These are phyloP conservation scores for Tokudaia tokunoshimensis DNA, from an alignment of 2,797 vertebrate genomes.

Conservation along the genomic window DNA sequence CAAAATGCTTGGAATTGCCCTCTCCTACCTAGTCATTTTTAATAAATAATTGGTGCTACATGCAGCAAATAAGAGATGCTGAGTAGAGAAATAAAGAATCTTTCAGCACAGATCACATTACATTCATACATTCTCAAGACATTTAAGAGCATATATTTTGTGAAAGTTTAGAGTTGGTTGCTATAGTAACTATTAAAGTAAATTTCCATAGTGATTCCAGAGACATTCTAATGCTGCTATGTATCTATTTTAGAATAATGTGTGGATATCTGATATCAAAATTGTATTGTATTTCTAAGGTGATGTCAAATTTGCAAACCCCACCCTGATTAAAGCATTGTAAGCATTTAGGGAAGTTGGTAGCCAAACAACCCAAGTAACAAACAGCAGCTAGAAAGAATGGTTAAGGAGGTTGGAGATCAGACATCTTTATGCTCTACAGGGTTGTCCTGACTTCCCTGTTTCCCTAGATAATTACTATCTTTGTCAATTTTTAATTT, in stretches of 20 bases:
- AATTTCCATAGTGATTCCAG: conserved; percentile 55
- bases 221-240: conserved; percentile 50
- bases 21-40: neutral
- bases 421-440: neutral
- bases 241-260: conserved; percentile 53
- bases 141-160: neutral
- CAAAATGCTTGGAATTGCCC: conserved; percentile 16
- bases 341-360: conserved; percentile 43
- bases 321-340: conserved; percentile 20
- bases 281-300: neutral
- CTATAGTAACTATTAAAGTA: conserved; percentile 62
- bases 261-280: conserved; percentile 16
- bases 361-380: neutral
- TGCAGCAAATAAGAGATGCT: conserved; percentile 21
- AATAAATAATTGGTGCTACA: conserved; percentile 33
- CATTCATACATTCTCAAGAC: neutral
- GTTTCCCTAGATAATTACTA: neutral
- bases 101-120: conserved; percentile 11
- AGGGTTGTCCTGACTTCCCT: neutral
- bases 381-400: neutral
- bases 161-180: conserved; percentile 60
- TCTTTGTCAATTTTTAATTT: neutral
- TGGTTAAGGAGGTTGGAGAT: neutral
- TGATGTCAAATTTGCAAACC: conserved; percentile 45
- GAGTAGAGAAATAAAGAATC: neutral